Base-by-base conservation (phyloP, 2,113 vertebrate genomes). In the Nothobranchius furzeri region DNA sequence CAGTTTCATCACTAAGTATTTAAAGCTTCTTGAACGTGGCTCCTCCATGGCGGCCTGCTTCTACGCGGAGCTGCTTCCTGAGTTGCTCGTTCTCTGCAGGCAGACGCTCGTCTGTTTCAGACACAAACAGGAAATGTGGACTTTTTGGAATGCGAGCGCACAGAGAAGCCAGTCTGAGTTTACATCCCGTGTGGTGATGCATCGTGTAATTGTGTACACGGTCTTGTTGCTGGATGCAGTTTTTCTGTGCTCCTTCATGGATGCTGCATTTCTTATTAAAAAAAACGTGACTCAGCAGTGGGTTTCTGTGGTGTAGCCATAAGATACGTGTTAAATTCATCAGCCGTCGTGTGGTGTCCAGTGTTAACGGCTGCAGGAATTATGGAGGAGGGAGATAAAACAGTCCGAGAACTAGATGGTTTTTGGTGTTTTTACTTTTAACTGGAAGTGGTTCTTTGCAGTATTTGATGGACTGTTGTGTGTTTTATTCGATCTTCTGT, bases 331-430 rank as follows among this genome's bases (percentile, higher is more conserved):
- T 40, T 40, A 47, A 37, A 4, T 56, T 78, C 35, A 36, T 45
- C 9, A 3, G 71, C 48, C 50, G 43, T 53, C 40, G 2, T 15
- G 35, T 37, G 42, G 61, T 43, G 47, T 25, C 30, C 56, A n/a
- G 12, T 17, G 53, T 51, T 42, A 36, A 43, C 45, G 17, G 40
- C 50, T 36, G 52, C 7, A 36, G 60, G 69, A 72, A 55, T 59
- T 25, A 57, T 37, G 56, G 64, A 46, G 75, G 82, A 83, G 66
- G 66, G 68, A 79, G 82, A 85, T 6, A 37, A 30, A 78, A 62
- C 65, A 56, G 20, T 46, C 58, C 25, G 57, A 53, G 56, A 59
- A 30, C 70, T 69, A 63, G 69, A 76, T 68, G 69, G 62, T 61
- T 6, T 20, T 59, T 56, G 35, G 11, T 49, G 47, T 50, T 17